Evolutionary conservation across 2,113 vertebrate genomes (phyloP), one percentile per base, ranked within the genome.

Genomic region (Astur gentilis): DNA sequence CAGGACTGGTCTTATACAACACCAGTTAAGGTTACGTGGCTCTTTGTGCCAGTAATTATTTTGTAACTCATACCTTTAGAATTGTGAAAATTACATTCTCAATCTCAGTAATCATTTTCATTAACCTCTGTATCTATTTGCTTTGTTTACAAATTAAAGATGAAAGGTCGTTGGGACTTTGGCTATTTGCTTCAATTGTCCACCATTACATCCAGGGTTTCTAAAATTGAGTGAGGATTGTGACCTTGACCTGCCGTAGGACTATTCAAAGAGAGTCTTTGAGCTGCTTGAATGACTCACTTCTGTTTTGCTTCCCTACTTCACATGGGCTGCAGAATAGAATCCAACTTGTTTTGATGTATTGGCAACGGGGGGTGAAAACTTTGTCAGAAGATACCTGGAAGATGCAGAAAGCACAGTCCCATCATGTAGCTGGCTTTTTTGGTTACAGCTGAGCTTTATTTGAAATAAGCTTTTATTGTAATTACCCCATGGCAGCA

Each of bases 211-310:
- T 66, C 29, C 79, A 22, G 4, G 2, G 2, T 65, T 93, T 88
- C 44, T 69, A 13, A 66, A 25, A 21, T 0, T 29, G 52, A 54
- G 26, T 8, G 16, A 73, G 13, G 14, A 10, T 27, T 85, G 44
- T 2, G 11, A 72, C n/a, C 32, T 36, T 89, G 27, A 50, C 66
- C 27, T 72, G 27, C 10, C 34, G 0, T 7, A 11, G 38, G 13
- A 6, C 5, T 70, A 29, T 70, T 91, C 73, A 64, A 18, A 72
- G 16, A 49, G 13, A 54, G 5, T 45, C 60, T 83, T 32, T 65
- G 58, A 65, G 62, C 23, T 49, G 17, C 49, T 54, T 0, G 0
- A 70, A 21, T 60, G 31, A 34, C 10, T 84, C 2, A 16, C 40
- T 85, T 89, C 47, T 72, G 5, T 25, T 85, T 76, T 76, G 7